Percentiles rank a stretch among this genome's conserved stretches.
Conservation (phyloP, 92 coral and sea anemone species). For the Siderastrea radians region DNA sequence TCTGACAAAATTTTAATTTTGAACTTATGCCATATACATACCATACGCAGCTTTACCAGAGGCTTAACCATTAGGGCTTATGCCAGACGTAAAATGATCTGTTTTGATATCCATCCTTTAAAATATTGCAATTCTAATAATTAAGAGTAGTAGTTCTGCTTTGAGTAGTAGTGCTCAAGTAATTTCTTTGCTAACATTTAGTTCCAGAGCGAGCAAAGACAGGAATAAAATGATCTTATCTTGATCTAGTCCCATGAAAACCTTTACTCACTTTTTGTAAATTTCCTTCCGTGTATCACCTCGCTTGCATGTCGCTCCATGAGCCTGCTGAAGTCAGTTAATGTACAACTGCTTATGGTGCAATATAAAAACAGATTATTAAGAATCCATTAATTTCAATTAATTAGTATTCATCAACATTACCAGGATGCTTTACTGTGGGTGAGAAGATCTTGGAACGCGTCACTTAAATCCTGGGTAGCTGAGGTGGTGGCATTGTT, state of each 20-base stretch:
- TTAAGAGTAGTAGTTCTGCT: too few species aligned
- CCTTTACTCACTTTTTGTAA: neutral
- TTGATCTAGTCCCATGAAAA: conserved; percentile 8
- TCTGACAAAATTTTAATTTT: too few species aligned
- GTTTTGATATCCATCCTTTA: too few species aligned
- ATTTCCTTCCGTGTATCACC: neutral
- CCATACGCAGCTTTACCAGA: too few species aligned
- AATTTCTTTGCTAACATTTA: too few species aligned
- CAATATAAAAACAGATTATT: neutral
- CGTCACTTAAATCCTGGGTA: neutral
- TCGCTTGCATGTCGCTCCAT: conserved; percentile 3
- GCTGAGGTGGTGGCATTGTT: conserved; percentile 1
- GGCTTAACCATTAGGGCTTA: too few species aligned
- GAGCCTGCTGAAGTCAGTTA: neutral
- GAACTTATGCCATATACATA: too few species aligned
- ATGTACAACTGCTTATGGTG: neutral
- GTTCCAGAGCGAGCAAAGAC: too few species aligned
- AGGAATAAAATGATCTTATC: neutral
- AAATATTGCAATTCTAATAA: too few species aligned
- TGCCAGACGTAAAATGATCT: too few species aligned
- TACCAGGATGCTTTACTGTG: neutral
- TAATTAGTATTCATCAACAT: neutral
- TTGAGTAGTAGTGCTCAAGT: too few species aligned
- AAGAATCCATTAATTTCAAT: neutral
- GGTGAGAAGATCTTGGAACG: neutral